Base-by-base conservation (phyloP, 2,888 invertebrate species). In the Bimastos eiseni region DNA sequence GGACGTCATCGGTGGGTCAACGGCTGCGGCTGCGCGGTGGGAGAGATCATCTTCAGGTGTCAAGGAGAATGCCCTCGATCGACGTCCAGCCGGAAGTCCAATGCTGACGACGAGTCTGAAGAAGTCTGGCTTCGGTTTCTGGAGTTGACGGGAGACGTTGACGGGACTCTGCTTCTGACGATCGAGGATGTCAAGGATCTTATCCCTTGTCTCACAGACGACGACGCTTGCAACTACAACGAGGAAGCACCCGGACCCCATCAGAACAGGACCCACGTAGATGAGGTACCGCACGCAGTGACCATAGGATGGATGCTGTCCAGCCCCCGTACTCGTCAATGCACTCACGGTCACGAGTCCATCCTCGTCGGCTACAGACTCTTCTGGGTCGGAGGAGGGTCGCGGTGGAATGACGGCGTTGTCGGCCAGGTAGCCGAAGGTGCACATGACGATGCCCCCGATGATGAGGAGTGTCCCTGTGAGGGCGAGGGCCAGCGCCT, bases 171-270 rank as follows among this genome's bases (percentile, higher is more conserved):
- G 86, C 17, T 34, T 86, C 86, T 86, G 86, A 6, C 86, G 86
- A 0, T 98, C 98, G 33, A 98, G 97, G 90, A 98, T 97, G 95
- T 97, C 97, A 3, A 98, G 98, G 0, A 98, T 95, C 92, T 98
- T 98, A 95, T 99, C 99, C 8, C 98, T 96, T 0, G 98, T 98
- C 94, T 99, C 99, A 94, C 99, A 98, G n/a, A 98, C 99, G 97
- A 99, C 98, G 90, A 99, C 99, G 94, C 98, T 98, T 0, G 98
- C 98, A 44, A 98, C 98, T 36, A 99, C 98, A 83, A 99, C 97
- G 93, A 98, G 98, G 95, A 99, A 98, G 97, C 98, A 98, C 95
- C 99, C 98, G 92, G 98, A 97, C 41, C 98, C 99, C 98, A 99
- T 99, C 90, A 99, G 97, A 92, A 98, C 97, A 2, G 99, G 99